These are phyloP conservation scores for Epirrhoe alternata DNA, from an alignment of 2,888 invertebrate species.

Conservation along the genomic window DNA sequence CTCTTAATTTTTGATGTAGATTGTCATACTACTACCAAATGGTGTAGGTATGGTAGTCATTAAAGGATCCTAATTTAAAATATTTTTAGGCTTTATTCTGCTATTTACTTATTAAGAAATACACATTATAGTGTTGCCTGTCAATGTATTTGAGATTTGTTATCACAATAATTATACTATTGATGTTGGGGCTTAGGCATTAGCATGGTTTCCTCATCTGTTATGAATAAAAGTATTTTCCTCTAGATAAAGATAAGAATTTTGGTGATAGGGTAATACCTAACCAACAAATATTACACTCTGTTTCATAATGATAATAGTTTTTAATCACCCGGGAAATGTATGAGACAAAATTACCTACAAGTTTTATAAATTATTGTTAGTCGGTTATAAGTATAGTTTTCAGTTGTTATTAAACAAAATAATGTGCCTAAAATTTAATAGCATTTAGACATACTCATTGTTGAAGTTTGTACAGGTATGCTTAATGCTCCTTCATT, in stretches of 20 bases:
- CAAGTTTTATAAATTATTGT: slow-evolving; percentile 12
- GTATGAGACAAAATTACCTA: not conserved
- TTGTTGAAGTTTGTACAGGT: slow-evolving; percentile 10
- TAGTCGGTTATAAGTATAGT: slow-evolving; percentile 19
- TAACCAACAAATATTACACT: slow-evolving; percentile 1
- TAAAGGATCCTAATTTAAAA: slow-evolving; percentile 3
- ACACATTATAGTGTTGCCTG: slow-evolving; percentile 20
- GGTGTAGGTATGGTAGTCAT: slow-evolving; percentile 2
- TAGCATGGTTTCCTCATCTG: slow-evolving; percentile 23
- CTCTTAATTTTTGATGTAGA: slow-evolving; percentile 6
- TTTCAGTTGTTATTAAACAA: slow-evolving; percentile 17
- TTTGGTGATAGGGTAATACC: slow-evolving; percentile 16
- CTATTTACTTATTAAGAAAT: slow-evolving; percentile 14
- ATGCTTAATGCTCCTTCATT: not conserved
- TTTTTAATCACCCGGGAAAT: not conserved
- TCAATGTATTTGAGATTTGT: slow-evolving; percentile 20
- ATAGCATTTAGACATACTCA: slow-evolving; percentile 11
- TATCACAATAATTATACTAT: slow-evolving; percentile 16
- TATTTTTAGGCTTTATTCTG: slow-evolving; percentile 16
- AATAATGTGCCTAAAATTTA: slow-evolving; percentile 23
- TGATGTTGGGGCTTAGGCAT: slow-evolving; percentile 14
- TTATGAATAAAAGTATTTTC: slow-evolving; percentile 18
- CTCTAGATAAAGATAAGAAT: slow-evolving; percentile 12
- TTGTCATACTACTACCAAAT: slow-evolving; percentile 2
- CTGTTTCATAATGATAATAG: not conserved